A percentile compares a stretch with the other conserved stretches of the same genome.
Conservation (phyloP, 2,113 vertebrate genomes). For the Gymnarchus niloticus region DNA sequence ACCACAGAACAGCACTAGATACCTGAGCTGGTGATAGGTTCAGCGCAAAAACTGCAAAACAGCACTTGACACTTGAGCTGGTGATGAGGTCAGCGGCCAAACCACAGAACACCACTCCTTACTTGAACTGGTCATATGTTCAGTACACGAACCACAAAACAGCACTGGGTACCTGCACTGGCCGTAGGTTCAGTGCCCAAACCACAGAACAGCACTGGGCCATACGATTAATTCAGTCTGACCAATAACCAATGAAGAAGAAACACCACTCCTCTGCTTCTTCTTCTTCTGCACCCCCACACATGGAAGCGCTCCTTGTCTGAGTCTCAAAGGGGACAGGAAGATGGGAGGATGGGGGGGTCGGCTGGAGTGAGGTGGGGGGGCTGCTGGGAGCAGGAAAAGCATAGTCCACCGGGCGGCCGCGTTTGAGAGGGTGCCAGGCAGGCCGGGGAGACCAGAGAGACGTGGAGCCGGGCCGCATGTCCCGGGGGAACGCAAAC, state of each 20-base stretch:
- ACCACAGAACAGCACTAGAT: too few relatives aligned
- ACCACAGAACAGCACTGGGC: neutral
- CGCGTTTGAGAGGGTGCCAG: constrained; percentile 67
- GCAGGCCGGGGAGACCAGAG: constrained; percentile 64
- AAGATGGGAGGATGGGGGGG: neutral
- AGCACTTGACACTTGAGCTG: neutral
- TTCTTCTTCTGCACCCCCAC: neutral
- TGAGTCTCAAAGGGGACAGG: constrained; percentile 14
- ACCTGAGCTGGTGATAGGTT: neutral
- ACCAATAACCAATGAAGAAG: neutral
- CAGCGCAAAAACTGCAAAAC: neutral
- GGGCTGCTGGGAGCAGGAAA: constrained; percentile 35
- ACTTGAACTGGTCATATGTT: too few relatives aligned
- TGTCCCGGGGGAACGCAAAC: constrained; percentile 66
- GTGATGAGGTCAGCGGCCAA: neutral
- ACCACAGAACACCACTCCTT: too few relatives aligned
- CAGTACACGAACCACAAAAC: too few relatives aligned
- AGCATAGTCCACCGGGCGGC: constrained; percentile 46
- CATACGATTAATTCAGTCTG: neutral
- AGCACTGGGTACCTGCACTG: too few relatives aligned
- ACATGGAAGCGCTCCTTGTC: constrained; percentile 14
- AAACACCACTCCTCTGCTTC: neutral
- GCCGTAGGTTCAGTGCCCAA: neutral
- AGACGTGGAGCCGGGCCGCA: constrained; percentile 63
- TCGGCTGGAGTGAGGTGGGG: neutral